Percentiles rank a stretch among this genome's conserved stretches.
Evolutionary conservation across 2,888 invertebrate species (phyloP).

Genomic region (Choristoneura rosaceana): DNA sequence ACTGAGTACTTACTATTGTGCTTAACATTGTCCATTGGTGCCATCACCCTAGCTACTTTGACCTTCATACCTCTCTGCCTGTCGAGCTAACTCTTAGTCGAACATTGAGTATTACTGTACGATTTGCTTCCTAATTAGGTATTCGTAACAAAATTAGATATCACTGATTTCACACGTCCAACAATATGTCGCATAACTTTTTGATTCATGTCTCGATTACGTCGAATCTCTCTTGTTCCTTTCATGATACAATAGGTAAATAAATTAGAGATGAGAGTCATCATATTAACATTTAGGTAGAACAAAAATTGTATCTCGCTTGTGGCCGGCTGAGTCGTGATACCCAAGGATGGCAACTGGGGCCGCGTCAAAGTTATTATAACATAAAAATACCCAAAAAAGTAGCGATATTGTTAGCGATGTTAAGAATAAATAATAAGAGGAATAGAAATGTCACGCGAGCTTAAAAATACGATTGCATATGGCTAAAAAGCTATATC

Average conservation of each 20-base stretch:
- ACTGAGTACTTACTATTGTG: no score
- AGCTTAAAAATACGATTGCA: no score
- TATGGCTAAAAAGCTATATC: no score
- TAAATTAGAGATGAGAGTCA: slow-evolving; percentile 67
- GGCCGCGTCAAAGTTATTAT: not conserved
- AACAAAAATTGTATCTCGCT: slow-evolving; percentile 62
- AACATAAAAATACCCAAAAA: no score
- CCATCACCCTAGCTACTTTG: no score
- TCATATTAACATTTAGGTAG: slow-evolving; percentile 66
- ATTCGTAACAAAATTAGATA: slow-evolving; percentile 24
- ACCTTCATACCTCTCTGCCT: no score
- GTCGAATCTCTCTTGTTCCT: slow-evolving; percentile 47
- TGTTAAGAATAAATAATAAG: no score
- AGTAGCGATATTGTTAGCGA: no score
- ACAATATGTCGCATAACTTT: slow-evolving; percentile 24
- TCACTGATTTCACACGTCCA: slow-evolving; percentile 30
- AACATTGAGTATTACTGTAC: not conserved
- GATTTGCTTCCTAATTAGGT: not conserved
- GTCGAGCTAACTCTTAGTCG: no score
- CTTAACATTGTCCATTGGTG: no score
- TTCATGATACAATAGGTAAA: slow-evolving; percentile 69
- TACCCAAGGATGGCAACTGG: slow-evolving; percentile 72
- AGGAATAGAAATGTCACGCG: no score
- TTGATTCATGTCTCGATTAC: slow-evolving; percentile 41
- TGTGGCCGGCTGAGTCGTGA: slow-evolving; percentile 58